Evolutionary conservation across 1,140 invertebrate species (phyloP), one percentile per base, ranked within the genome.

Genomic region (Portunus trituberculatus): DNA sequence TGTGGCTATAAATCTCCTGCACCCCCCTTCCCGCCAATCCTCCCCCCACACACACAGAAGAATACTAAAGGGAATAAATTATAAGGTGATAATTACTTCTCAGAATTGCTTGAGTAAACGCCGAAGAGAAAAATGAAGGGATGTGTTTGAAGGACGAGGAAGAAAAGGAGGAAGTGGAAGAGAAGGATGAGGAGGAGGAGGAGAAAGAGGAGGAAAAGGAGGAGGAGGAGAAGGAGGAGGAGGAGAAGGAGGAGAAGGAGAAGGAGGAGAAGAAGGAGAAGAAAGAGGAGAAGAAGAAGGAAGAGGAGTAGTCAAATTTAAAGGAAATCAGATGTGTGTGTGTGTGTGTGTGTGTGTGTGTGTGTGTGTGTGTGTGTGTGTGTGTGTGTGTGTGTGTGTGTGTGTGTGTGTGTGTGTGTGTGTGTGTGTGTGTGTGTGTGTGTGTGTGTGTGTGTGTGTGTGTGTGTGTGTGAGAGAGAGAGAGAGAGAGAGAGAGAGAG

Each of bases 361-460:
- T 84, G 82, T 84, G 82, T 84, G 82, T 84, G 82, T 84, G 82
- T 84, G 82, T 84, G 82, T 84, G 82, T 84, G 82, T 84, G 82
- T 4, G 82, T 84, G 82, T 84, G 82, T 84, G 82, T 4, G 4
- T 84, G 82, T 84, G 82, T 84, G 82, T 83, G 82, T 83, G 82
- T 83, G 82, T 83, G 82, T 83, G 82, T 83, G 82, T 83, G 82
- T 83, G 82, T 83, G 82, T 83, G 82, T 83, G 82, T 83, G 82
- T 83, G 82, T 83, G 82, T 83, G 82, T 83, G 82, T 83, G 82
- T 83, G 82, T 83, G 82, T 84, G 0, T n/a, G n/a, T 0, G 67
- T 76, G n/a, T 76, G 16, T 84, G n/a, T 8, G 12, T 0, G 83
- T n/a, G n/a, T n/a, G n/a, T n/a, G n/a, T n/a, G 48, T 7, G 48